Evolutionary conservation across 53 echinoderm and acorn worm species (phyloP).

Genomic region (Temnopleurus reevesii): DNA sequence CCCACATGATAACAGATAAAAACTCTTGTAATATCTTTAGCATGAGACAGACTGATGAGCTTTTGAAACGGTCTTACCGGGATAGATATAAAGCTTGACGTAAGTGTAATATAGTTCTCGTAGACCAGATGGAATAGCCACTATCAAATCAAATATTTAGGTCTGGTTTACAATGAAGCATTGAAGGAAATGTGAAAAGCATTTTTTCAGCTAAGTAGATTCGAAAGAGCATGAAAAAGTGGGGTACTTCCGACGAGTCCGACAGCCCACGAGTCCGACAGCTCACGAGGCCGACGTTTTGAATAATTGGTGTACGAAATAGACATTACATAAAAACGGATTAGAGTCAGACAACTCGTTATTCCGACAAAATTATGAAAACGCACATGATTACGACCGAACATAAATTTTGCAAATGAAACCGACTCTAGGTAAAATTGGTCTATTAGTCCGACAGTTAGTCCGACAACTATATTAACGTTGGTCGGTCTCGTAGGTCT

Average conservation of each 20-base stretch:
- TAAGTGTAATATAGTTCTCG: conserved; percentile 1
- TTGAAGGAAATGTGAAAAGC: no score
- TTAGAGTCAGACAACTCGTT: background rate
- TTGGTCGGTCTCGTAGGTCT: no score
- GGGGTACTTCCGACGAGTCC: no score
- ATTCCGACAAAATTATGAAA: background rate
- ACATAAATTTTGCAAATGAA: background rate
- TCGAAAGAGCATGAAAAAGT: background rate
- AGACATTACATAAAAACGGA: background rate
- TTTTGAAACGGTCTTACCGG: conserved; percentile 1
- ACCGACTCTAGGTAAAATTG: background rate
- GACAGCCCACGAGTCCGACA: no score
- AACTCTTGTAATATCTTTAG: background rate
- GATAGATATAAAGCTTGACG: background rate
- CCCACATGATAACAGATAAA: background rate
- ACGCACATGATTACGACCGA: background rate
- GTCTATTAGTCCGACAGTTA: no score
- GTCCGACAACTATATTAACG: no score
- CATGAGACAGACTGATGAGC: conserved; percentile 1
- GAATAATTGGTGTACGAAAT: no score
- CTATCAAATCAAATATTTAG: conserved; percentile 19
- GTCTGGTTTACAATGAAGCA: no score
- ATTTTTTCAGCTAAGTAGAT: background rate
- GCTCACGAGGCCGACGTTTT: no score
- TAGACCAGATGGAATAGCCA: conserved; percentile 2